Percentiles rank a stretch among this genome's conserved stretches.
These are phyloP conservation scores for Nemurella pictetii DNA, from an alignment of 2,888 invertebrate genomes.

Conservation along the genomic window DNA sequence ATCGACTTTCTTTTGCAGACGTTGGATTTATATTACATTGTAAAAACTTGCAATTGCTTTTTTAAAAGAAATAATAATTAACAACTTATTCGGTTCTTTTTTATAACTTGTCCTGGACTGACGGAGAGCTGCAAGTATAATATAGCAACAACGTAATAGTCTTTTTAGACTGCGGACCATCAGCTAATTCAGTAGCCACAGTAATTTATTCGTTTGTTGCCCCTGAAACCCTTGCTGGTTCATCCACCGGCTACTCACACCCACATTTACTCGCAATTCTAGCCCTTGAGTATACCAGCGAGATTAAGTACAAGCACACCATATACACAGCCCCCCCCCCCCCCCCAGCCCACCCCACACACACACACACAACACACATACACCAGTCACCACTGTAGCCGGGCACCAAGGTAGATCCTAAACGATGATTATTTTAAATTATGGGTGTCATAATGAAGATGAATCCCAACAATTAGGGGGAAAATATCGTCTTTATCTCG, in stretches of 20 bases:
- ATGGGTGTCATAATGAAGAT: neutral
- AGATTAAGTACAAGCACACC: neutral
- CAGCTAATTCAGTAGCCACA: neutral
- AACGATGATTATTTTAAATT: neutral
- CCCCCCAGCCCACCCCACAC: neutral
- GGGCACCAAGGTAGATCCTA: neutral
- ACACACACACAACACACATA: neutral
- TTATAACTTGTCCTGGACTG: neutral
- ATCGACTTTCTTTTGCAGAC: neutral
- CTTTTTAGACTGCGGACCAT: neutral
- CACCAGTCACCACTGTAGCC: no score
- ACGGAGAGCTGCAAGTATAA: neutral
- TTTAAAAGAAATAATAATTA: neutral
- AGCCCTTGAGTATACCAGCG: neutral
- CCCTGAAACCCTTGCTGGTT: neutral
- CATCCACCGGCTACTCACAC: neutral
- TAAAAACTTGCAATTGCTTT: neutral
- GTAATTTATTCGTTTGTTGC: neutral
- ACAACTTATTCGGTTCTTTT: neutral
- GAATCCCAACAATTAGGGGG: neutral
- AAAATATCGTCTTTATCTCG: neutral
- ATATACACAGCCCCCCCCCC: neutral
- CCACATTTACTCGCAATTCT: neutral
- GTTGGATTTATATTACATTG: neutral
- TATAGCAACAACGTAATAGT: neutral